Evolutionary conservation across 2,113 vertebrate genomes (phyloP).

Genomic region (Agelaius phoeniceus): DNA sequence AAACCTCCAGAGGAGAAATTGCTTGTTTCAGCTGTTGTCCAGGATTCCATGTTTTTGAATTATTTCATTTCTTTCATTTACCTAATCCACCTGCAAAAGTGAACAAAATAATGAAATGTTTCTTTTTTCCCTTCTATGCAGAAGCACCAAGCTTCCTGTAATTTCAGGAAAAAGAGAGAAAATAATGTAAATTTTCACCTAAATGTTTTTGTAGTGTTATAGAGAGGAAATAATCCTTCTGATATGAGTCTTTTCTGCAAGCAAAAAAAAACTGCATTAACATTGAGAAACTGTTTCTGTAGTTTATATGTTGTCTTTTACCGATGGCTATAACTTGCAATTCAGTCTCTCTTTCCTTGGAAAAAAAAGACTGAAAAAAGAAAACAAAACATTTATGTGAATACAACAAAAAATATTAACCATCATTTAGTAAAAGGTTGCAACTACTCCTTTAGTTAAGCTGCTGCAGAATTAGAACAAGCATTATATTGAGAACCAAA

Average conservation of each 20-base stretch:
- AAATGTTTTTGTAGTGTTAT: background rate
- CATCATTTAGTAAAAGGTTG: background rate
- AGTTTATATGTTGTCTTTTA: background rate
- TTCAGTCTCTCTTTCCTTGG: background rate
- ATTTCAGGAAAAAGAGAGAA: background rate
- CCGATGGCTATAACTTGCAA: background rate
- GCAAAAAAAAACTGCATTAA: background rate
- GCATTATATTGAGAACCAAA: constrained; percentile 47
- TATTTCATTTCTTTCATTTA: background rate
- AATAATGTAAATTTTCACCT: background rate
- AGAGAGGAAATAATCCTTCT: background rate
- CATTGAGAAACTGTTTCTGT: background rate
- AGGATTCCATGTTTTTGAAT: background rate
- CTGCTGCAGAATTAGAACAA: constrained; percentile 35
- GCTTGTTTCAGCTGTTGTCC: background rate
- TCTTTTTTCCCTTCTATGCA: background rate
- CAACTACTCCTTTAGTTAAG: background rate
- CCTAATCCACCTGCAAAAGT: background rate
- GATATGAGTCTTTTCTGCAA: background rate
- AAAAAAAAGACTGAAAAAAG: background rate
- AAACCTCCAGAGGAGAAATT: background rate
- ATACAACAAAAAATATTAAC: background rate
- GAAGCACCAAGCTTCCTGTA: background rate
- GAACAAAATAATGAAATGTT: background rate
- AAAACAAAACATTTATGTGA: background rate